Evolutionary conservation across 2,797 vertebrate species (phyloP), one percentile per base, ranked within the genome.

Genomic region (Chiroxiphia lanceolata): DNA sequence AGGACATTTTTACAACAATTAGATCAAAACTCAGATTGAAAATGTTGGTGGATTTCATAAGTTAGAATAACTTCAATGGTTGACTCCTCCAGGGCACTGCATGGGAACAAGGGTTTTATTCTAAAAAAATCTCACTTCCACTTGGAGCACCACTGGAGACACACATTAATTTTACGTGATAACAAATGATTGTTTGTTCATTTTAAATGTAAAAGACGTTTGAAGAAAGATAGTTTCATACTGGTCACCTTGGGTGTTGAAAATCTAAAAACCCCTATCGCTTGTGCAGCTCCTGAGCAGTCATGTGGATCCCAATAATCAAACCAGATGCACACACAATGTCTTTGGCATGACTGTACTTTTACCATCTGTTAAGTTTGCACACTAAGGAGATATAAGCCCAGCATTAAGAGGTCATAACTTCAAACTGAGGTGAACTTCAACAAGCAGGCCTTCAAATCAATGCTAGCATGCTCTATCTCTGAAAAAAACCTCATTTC

Each of bases 1-100:
- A 96, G 95, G 95, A 97, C 93, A 14, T 95, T 94, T 96, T 96
- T 95, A 91, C 95, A 96, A 96, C 96, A 97, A 96, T 97, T 94
- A 97, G 94, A 96, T 97, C 95, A 96, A 97, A 97, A 96, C 91
- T 94, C 88, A 75, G 94, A 93, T 94, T 96, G 94, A 97, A 96
- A 96, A 92, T 92, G 88, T 96, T 96, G 95, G 95, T 93, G 71
- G 94, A 95, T 93, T 96, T 97, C 95, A 75, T 95, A 94, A 95
- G 83, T 94, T 90, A 95, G 71, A 95, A 95, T 90, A 71, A 87
- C 94, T 95, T 96, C 95, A 96, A 96, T 96, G 94, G 93, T 94
- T 96, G 94, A 92, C 90, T 90, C 94, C 96, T 96, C 94, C 86
- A 94, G 96, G 81, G 95, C 78, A 93, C 87, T 83, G 87, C 88